phyloP scores from a whole-genome alignment of 1,140 invertebrate genomes.

The Formica exsecta region DNA sequence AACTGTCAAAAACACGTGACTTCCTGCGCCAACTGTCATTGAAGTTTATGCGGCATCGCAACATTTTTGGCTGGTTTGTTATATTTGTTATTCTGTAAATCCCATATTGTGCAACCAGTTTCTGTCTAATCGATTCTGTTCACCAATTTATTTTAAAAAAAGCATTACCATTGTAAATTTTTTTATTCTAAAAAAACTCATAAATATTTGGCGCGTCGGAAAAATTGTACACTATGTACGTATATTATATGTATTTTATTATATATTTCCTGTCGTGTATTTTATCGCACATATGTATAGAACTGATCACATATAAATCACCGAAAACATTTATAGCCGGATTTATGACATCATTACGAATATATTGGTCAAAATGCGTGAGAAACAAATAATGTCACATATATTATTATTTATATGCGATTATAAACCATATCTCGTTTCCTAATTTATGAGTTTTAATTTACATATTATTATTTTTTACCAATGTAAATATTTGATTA shows the following conservation, averaged over 20 bases:
- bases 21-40: constrained; percentile 17
- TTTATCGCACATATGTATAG: not conserved
- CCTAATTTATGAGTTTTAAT: constrained; percentile 26
- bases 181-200: not conserved
- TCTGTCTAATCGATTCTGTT: constrained; percentile 7
- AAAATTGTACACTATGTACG: not conserved
- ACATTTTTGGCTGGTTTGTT: constrained; percentile 18
- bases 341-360: constrained; percentile 47
- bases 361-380: not conserved
- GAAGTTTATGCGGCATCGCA: constrained; percentile 26
- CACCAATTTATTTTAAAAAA: constrained; percentile 25
- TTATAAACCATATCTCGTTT: constrained; percentile 7
- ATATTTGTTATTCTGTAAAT: not conserved
- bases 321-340: constrained; percentile 17
- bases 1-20: constrained; percentile 27
- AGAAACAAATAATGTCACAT: not conserved
- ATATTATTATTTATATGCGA: constrained; percentile 9
- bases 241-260: not conserved
- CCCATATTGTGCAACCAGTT: no score
- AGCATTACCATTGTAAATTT: not conserved
- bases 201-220: constrained; percentile 15
- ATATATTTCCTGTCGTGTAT: not conserved
- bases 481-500: not conserved
- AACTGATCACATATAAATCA: constrained; percentile 37
- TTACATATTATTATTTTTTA: constrained; percentile 6